Evolutionary conservation across 2,113 vertebrate genomes (phyloP), one percentile per base, ranked within the genome.

Genomic region (Petaurus breviceps): DNA sequence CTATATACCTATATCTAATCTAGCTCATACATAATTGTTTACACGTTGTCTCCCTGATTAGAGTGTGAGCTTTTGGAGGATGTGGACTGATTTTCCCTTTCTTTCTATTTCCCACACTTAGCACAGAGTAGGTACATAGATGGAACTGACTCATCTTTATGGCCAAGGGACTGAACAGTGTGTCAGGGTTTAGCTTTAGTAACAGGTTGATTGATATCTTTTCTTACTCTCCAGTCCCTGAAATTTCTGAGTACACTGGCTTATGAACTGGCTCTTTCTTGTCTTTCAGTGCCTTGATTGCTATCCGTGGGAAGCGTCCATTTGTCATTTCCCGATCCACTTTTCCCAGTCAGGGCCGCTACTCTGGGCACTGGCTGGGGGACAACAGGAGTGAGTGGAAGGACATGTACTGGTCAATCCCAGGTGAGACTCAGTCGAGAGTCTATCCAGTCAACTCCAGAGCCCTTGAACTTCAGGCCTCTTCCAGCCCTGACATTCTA

Each of bases 281-380:
- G n/a, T 89, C 94, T 97, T 95, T 47, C 98, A 99, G 99, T 0
- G 99, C 99, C 51, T 97, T 99, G 97, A 98, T 98, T 95, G 97
- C 97, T 96, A 99, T 99, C 93, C 52, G 97, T 57, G 97, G 97
- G 8, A 99, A 99, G 94, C 98, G 99, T 1, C 99, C 99, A 0
- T 99, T 99, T 0, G 10, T 99, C 43, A 99, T 99, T 95, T 99
- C 99, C 24, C 99, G 99, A 93, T 99, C 99, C 96, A 99, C 99
- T 61, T 99, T 99, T 98, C 99, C 99, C 49, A 99, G 99, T 98
- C 99, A 99, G 98, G 99, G 99, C 24, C 97, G 54, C 84, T 99
- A 99, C 97, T 99, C 99, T 0, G 99, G 99, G 9, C 99, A 99
- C 98, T 99, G 99, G 99, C 98, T 99, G 93, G 99, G 99, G 1